Evolutionary conservation across 2,113 vertebrate genomes (phyloP), one percentile per base, ranked within the genome.

Genomic region (Brachyistius frenatus): DNA sequence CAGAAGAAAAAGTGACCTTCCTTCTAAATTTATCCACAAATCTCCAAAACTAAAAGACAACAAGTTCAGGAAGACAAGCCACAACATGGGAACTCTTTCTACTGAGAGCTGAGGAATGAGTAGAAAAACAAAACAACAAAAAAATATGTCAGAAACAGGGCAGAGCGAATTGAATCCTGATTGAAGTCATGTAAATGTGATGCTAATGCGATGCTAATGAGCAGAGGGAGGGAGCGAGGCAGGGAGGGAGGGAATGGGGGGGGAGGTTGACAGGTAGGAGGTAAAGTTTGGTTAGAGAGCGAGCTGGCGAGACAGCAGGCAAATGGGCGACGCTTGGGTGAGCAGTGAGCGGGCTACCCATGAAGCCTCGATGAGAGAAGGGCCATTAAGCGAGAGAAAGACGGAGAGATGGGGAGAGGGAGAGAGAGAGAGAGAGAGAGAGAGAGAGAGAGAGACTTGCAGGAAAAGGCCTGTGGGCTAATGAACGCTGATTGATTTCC

Each of bases 211-310:
- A 89, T 92, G 86, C 81, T 91, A 91, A 93, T 85, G 88, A 92
- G 89, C 72, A 75, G 57, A 39, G 75, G 79, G 75, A 84, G 60
- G 86, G 78, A 39, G 69, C 3, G 5, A 46, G 44, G 44, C 23
- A 23, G 44, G 5, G 44, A 23, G 41, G 10, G 63, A 58, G 7
- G 61, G 31, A 52, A 6, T 30, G 57, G 37, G n/a, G 5, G 60
- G 61, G 39, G 56, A 8, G 63, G 7, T 33, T 63, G 80, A 63
- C 88, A 92, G 89, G 91, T 88, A 88, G 88, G 88, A 86, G 90
- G 90, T 88, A 93, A 92, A 90, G 91, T 93, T 92, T 92, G 91
- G 85, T 92, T 91, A 92, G 92, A 84, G 89, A 88, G 90, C 91
- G 85, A 80, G 89, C 78, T 65, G 78, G 86, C 74, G 91, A 93